phyloP scores from a whole-genome alignment of 2,797 vertebrate genomes.

The Halcyon badia region DNA sequence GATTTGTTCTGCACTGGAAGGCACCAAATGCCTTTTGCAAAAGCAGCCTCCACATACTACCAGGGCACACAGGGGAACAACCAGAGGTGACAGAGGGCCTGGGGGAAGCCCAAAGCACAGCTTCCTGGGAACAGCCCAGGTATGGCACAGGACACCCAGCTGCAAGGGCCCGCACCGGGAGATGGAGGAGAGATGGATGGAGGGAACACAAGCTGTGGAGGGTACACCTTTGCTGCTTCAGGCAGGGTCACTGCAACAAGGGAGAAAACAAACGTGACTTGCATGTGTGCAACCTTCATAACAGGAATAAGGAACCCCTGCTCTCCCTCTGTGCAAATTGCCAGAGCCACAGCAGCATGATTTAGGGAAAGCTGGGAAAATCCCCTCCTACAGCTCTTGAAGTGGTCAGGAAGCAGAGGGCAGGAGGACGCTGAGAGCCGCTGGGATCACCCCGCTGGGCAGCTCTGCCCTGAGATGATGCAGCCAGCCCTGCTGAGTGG shows the following conservation, averaged over 20 bases:
- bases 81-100: not conserved
- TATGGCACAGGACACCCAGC: not conserved
- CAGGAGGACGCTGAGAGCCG: accelerated
- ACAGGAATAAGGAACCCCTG: not conserved
- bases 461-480: not conserved
- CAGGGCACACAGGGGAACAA: not conserved
- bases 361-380: not conserved
- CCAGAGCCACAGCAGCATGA: not conserved
- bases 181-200: not conserved
- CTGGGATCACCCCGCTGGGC: not conserved
- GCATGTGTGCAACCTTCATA: accelerated
- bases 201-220: accelerated
- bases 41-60: not conserved
- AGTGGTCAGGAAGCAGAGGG: not conserved
- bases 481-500: not conserved
- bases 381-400: not conserved
- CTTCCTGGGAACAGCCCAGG: not conserved
- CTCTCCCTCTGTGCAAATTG: not conserved
- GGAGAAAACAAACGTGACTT: not conserved
- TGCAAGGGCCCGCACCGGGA: not conserved
- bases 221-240: not conserved
- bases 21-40: not conserved
- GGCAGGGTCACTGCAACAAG: not conserved
- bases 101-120: not conserved
- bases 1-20: not conserved